Conservation (phyloP, 2,113 vertebrate species). For the Dasyornis broadbenti region DNA sequence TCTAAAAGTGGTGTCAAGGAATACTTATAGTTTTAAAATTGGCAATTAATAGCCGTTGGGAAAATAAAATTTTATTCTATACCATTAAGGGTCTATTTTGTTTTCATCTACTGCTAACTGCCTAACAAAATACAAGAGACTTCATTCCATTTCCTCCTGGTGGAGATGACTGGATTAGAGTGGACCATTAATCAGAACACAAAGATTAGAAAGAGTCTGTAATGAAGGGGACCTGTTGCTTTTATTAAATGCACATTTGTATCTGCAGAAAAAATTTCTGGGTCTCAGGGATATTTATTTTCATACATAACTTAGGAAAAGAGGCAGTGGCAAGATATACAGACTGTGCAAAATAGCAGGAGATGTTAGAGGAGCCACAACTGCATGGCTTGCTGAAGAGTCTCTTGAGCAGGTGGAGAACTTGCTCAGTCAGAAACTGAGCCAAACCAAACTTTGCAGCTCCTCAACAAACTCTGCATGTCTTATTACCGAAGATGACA, state of each 20-base stretch:
- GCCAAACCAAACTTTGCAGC: not conserved
- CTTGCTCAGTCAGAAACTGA: not conserved
- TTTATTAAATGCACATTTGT: not conserved
- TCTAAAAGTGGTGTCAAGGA: not conserved
- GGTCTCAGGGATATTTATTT: not conserved
- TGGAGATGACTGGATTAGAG: not conserved
- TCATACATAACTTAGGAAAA: not conserved
- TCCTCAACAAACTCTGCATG: not conserved
- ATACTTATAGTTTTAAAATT: not conserved
- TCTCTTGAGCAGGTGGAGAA: not conserved
- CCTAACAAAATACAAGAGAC: not conserved
- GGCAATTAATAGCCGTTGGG: not conserved
- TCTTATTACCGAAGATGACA: not conserved
- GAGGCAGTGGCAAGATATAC: not conserved
- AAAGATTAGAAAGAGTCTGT: not conserved
- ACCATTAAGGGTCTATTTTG: not conserved
- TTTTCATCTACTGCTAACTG: not conserved
- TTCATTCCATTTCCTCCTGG: not conserved
- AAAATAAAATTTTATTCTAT: not conserved
- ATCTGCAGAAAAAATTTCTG: not conserved
- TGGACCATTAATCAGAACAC: not conserved
- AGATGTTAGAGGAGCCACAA: not conserved
- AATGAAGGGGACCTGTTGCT: not conserved
- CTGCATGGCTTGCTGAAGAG: not conserved
- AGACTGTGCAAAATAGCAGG: not conserved